Conservation (phyloP, 2,113 vertebrate genomes). For the Bubo bubo region DNA sequence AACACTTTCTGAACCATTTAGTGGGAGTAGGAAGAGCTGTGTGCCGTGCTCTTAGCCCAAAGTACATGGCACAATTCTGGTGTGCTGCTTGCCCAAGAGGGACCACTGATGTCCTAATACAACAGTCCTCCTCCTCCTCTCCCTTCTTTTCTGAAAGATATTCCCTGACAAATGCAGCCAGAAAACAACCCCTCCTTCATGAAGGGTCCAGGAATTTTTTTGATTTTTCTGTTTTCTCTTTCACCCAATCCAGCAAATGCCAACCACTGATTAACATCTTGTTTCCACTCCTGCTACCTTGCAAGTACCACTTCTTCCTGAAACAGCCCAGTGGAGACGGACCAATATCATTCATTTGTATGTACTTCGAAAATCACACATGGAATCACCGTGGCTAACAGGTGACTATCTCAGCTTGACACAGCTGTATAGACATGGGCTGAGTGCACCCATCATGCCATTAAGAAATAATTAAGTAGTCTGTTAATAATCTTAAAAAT, state of each 20-base stretch:
- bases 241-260: neutral
- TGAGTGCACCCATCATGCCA: neutral
- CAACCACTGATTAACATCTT: neutral
- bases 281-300: neutral
- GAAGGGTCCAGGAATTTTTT: neutral
- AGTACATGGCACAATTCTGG: rapidly evolving
- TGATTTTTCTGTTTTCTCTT: neutral
- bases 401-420: neutral
- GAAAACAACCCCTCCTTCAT: neutral
- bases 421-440: neutral
- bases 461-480: neutral
- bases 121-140: neutral
- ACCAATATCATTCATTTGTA: neutral
- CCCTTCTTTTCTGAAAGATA: neutral
- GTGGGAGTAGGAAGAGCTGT: neutral
- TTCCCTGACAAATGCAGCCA: neutral
- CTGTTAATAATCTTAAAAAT: neutral
- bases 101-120: neutral
- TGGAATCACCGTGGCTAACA: neutral
- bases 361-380: neutral
- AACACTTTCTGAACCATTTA: neutral
- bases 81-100: neutral
- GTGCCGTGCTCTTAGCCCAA: neutral
- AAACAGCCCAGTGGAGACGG: neutral
- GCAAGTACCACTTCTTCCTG: neutral